These are phyloP conservation scores for Delphinus delphis DNA, from an alignment of 2,113 vertebrate species.

Conservation along the genomic window DNA sequence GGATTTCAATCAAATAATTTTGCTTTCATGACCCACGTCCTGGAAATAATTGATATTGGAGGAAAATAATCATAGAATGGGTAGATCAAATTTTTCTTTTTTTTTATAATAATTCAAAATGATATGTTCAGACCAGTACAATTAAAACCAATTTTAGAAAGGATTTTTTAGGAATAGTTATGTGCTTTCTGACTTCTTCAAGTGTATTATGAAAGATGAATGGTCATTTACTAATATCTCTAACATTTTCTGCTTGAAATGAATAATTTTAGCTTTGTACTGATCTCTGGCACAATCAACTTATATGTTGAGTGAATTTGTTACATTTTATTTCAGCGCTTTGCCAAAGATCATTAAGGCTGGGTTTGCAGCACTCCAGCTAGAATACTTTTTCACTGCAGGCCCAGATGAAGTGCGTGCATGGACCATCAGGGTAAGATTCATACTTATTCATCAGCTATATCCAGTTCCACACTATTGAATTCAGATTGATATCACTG, in stretches of 20 bases:
- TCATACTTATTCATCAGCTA: slow-evolving; percentile 90
- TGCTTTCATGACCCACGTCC: slow-evolving; percentile 70
- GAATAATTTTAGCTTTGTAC: slow-evolving; percentile 73
- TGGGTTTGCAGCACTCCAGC: slow-evolving; percentile 95
- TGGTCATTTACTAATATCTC: slow-evolving; percentile 65
- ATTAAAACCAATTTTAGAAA: slow-evolving; percentile 65
- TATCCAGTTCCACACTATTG: slow-evolving; percentile 94
- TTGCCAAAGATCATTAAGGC: slow-evolving; percentile 99
- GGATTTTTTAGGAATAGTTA: slow-evolving; percentile 59
- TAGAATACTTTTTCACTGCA: slow-evolving; percentile 99
- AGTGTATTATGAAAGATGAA: slow-evolving; percentile 60
- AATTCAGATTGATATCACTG: slow-evolving; percentile 96
- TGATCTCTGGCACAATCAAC: slow-evolving; percentile 66
- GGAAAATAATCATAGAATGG: slow-evolving; percentile 64
- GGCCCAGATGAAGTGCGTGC: slow-evolving; percentile 99
- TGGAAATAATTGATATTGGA: slow-evolving; percentile 77
- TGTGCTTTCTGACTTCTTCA: slow-evolving; percentile 68
- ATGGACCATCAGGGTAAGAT: slow-evolving; percentile 98
- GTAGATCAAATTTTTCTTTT: slow-evolving; percentile 72
- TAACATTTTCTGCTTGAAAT: slow-evolving; percentile 69
- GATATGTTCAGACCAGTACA: slow-evolving; percentile 50
- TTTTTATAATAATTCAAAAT: slow-evolving; percentile 72
- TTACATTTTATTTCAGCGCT: slow-evolving; percentile 88
- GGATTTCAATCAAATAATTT: slow-evolving; percentile 80
- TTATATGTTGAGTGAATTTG: slow-evolving; percentile 81